These are phyloP conservation scores for Catostomus latipinnis DNA, from an alignment of 2,797 vertebrate species.

Conservation along the genomic window DNA sequence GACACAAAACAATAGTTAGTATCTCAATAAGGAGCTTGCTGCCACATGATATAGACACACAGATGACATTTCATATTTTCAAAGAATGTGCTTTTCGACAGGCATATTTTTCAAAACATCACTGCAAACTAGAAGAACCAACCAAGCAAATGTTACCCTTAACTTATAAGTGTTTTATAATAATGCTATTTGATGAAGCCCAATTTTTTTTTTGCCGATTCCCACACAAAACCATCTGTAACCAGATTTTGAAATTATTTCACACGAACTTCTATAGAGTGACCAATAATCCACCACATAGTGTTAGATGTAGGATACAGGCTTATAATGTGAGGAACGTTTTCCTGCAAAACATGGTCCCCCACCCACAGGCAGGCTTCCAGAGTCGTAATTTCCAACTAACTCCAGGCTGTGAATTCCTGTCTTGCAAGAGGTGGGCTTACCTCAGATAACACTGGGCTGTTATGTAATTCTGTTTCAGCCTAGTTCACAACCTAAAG, in stretches of 20 bases:
- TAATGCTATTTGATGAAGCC: not conserved
- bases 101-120: too few relatives aligned
- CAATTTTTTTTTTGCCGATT: not conserved
- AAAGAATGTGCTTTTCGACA: too few relatives aligned
- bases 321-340: not conserved
- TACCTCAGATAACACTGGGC: constrained; percentile 2
- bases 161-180: not conserved
- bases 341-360: not conserved
- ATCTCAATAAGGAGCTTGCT: not conserved
- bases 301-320: not conserved
- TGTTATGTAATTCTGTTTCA: not conserved
- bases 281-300: constrained; percentile 3
- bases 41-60: too few relatives aligned
- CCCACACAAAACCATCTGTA: too few relatives aligned
- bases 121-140: too few relatives aligned
- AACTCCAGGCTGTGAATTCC: not conserved
- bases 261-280: not conserved
- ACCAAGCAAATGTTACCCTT: not conserved
- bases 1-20: constrained; percentile 11
- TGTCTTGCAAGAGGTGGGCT: constrained; percentile 1
- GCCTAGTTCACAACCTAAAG: not conserved
- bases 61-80: too few relatives aligned
- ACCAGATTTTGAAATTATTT: not conserved
- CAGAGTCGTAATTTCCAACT: constrained; percentile 2
- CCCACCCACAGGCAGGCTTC: constrained; percentile 25